A percentile compares a stretch with the other conserved stretches of the same genome.
These are phyloP conservation scores for Strigamia maritima DNA, from an alignment of 2,888 invertebrate genomes.

Conservation along the genomic window DNA sequence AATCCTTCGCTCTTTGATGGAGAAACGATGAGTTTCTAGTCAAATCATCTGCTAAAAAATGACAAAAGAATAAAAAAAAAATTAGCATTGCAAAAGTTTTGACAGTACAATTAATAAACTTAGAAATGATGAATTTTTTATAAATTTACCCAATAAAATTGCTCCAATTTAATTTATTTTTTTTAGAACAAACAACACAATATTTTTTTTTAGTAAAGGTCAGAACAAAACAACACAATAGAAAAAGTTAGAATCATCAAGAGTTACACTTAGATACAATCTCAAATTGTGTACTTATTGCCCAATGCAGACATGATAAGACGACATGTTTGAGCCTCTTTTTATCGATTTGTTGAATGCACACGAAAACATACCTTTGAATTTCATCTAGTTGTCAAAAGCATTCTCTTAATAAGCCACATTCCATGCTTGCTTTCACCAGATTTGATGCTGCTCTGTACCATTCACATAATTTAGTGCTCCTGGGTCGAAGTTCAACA, in stretches of 20 bases:
- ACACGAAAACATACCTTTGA: background rate
- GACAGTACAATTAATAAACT: background rate
- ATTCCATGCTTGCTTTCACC: background rate
- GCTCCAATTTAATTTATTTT: background rate
- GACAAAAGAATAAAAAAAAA: background rate
- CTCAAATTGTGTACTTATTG: background rate
- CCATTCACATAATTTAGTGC: background rate
- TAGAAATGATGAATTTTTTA: background rate
- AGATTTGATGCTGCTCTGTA: background rate
- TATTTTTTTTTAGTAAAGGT: background rate
- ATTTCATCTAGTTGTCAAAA: background rate
- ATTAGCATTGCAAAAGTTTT: background rate
- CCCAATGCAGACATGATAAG: background rate
- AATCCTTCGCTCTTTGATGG: background rate
- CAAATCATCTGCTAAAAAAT: background rate
- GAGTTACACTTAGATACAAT: background rate
- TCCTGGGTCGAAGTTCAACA: background rate
- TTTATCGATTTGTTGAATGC: constrained; percentile 22
- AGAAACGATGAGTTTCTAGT: background rate
- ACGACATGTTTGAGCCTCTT: background rate
- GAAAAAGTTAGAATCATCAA: background rate
- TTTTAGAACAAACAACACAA: too few relatives aligned
- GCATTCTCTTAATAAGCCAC: background rate
- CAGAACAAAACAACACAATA: background rate
- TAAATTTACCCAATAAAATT: background rate